Evolutionary conservation across 2,888 invertebrate species (phyloP).

Genomic region (Chrysopilus asiliformis): DNA sequence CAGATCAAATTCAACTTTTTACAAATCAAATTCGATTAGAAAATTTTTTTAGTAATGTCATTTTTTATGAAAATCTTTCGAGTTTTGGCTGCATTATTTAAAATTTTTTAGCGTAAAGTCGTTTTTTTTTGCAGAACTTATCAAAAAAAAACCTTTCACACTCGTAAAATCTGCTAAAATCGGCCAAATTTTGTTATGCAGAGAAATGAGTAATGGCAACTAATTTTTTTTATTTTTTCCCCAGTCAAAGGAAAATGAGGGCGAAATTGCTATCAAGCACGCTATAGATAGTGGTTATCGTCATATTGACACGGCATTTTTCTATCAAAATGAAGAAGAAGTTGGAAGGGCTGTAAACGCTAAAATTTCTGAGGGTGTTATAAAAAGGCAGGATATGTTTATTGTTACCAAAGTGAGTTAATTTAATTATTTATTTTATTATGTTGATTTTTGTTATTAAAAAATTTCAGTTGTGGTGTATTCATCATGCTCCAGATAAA

Average conservation of each 20-base stretch:
- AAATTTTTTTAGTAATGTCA: no score
- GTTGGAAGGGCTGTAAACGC: slow-evolving; percentile 49
- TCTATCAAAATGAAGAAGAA: slow-evolving; percentile 56
- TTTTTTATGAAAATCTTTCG: no score
- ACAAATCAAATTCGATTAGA: no score
- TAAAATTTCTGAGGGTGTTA: slow-evolving; percentile 48
- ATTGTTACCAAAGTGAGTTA: slow-evolving; percentile 40
- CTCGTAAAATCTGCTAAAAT: background rate
- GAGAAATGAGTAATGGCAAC: background rate
- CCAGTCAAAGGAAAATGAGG: slow-evolving; percentile 52
- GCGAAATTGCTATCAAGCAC: slow-evolving; percentile 49
- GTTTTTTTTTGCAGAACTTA: no score
- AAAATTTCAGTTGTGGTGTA: slow-evolving; percentile 24
- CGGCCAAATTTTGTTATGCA: background rate
- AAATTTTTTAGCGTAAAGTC: no score
- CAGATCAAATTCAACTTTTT: no score
- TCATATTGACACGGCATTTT: slow-evolving; percentile 49
- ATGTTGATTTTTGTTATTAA: background rate
- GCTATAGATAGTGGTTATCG: slow-evolving; percentile 63
- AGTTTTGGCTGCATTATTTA: no score
- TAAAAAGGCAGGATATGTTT: slow-evolving; percentile 54
- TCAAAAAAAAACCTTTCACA: no score
- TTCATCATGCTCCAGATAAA: slow-evolving; percentile 44
- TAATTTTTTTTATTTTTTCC: slow-evolving; percentile 17
- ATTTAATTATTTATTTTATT: background rate